Base-by-base conservation (phyloP, 2,888 invertebrate genomes). In the Brachyptera risi region DNA sequence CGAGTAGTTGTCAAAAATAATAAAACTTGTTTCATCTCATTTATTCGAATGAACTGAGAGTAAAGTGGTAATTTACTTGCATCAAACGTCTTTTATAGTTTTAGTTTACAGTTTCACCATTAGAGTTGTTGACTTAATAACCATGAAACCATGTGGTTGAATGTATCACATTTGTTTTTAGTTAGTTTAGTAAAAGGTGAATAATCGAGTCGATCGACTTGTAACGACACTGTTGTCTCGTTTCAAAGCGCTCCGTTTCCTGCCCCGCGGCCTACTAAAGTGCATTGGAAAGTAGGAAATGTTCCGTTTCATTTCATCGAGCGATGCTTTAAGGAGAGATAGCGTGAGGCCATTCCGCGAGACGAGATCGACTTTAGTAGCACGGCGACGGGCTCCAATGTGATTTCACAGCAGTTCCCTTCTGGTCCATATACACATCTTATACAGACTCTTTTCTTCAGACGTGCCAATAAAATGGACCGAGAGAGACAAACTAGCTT, bases 321-420 rank as follows among this genome's bases (percentile, higher is more conserved):
- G 11, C 13, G 21, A n/a, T 47, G 47, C 24, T 47, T 19, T 31
- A 3, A 13, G 2, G 23, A 5, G 1, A 9, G 40, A 3, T 4
- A 15, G 40, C 15, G 7, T n/a, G 11, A 15, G 15, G 40, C 40
- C 15, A 5, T 40, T n/a, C 3, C 40, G 9, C 40, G 4, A 15
- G 15, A n/a, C 40, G 40, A 3, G 9, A n/a, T 9, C n/a, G 24
- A 21, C 7, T 5, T 24, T 23, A 47, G 21, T 3, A 24, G 47
- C n/a, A 9, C 24, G 47, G 23, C n/a, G 47, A 47, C 2, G 24
- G 24, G 47, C 23, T 24, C 24, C 47, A 47, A 47, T 47, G 21
- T 47, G 47, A 47, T 47, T 47, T 47, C 24, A 47, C 47, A 47
- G 24, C 47, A 47, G 47, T 47, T 47, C 24, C 47, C 47, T 47